These are phyloP conservation scores for Palaemon carinicauda DNA, from an alignment of 1,140 invertebrate species.

Conservation along the genomic window DNA sequence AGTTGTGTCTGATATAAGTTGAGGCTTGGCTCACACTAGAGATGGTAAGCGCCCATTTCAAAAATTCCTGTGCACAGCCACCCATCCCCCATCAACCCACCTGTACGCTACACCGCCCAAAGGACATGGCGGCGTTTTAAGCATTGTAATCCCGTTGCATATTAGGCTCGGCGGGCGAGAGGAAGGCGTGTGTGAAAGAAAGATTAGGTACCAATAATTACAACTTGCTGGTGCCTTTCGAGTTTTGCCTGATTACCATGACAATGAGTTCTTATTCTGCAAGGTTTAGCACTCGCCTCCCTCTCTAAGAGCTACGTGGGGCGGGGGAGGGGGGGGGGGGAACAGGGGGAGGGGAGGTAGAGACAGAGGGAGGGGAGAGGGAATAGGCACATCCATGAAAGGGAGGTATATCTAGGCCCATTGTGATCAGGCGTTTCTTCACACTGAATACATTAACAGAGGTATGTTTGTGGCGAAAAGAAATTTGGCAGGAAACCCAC, in stretches of 20 bases:
- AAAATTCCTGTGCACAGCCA: neutral
- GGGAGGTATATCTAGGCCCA: too few species aligned
- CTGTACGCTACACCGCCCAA: neutral
- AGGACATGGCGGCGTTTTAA: neutral
- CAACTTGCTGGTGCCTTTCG: slow-evolving; percentile 30
- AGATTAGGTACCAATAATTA: slow-evolving; percentile 50
- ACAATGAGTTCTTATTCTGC: slow-evolving; percentile 43
- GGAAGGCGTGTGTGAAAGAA: slow-evolving; percentile 38
- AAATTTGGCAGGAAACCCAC: too few species aligned
- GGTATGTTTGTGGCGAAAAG: too few species aligned
- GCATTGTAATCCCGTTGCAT: slow-evolving; percentile 13
- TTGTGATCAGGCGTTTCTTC: too few species aligned
- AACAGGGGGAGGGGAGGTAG: neutral
- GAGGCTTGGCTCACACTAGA: too few species aligned
- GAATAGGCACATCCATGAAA: neutral
- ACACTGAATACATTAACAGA: too few species aligned
- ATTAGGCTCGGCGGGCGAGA: slow-evolving; percentile 18
- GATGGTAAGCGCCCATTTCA: too few species aligned
- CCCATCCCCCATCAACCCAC: neutral
- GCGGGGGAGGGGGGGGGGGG: neutral
- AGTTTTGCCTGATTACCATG: slow-evolving; percentile 40
- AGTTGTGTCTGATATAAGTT: neutral
- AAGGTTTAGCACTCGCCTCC: neutral
- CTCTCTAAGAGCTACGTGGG: neutral
- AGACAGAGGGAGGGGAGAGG: neutral